Evolutionary conservation across 1,140 invertebrate genomes (phyloP), one percentile per base, ranked within the genome.

Genomic region (Paralvinella palmiformis): DNA sequence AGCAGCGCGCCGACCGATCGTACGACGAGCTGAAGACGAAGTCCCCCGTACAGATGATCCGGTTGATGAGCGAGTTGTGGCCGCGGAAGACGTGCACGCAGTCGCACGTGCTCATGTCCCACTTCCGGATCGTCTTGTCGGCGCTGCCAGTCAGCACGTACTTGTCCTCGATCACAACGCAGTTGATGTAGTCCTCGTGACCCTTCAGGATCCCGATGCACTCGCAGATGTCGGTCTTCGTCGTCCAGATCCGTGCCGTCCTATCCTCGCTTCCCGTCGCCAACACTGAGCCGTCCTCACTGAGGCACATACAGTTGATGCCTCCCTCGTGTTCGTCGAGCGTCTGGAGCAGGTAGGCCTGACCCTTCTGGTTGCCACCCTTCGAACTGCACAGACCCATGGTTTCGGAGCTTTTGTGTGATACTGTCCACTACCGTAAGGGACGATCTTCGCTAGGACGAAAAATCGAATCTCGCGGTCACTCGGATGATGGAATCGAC

Each of bases 301-400:
- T 84, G 0, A 85, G 66, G 1, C 78, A 82, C 79, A 85, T 83
- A 69, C 82, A 84, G 67, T 85, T 85, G 62, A 85, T 81, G 17
- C 80, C 77, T 1, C 70, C 73, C 44, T 79, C 75, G 69, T 84
- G 83, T 29, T 83, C 82, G 15, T 62, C 62, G 1, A 76, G 64
- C 13, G 69, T 73, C 62, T 80, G 76, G 17, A 78, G 52, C 0
- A 72, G 66, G 53, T 68, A 76, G 10, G 58, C 57, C 35, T 65
- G 69, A 32, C 71, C 71, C 48, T 71, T 71, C 7, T 66, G 63
- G 15, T 68, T 62, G 3, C 68, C 70, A 17, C 72, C 69, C 59
- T 74, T 76, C 1, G 75, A 76, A 2, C 69, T 66, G 62, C 56
- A 58, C 17, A 32, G 27, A 33, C 52, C 62, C 62, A 64, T 61